Evolutionary conservation across 2,113 vertebrate genomes (phyloP).

Genomic region (Phyllopteryx taeniolatus): DNA sequence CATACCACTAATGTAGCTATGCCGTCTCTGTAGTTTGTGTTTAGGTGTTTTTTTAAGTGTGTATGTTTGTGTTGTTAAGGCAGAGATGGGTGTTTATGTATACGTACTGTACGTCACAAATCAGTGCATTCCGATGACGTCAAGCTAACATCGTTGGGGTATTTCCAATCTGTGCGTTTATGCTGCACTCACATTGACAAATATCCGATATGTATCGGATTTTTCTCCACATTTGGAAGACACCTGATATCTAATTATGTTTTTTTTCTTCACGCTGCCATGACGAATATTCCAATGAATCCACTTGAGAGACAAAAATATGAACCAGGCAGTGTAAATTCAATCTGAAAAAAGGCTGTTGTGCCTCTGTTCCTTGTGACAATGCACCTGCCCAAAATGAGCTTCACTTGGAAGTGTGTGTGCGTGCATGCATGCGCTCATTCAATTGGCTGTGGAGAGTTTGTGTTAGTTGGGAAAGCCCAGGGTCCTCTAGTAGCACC

Average conservation of each 20-base stretch:
- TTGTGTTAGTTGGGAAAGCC: conserved; percentile 69
- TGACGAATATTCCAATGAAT: background rate
- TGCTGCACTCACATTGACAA: too few species aligned
- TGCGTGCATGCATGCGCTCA: background rate
- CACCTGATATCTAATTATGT: background rate
- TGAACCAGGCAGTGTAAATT: background rate
- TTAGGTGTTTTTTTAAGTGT: too few species aligned
- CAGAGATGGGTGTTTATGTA: background rate
- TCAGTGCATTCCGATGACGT: background rate
- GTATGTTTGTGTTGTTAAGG: background rate
- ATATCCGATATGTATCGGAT: background rate
- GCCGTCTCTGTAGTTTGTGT: too few species aligned
- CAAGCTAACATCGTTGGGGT: background rate
- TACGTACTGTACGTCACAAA: background rate
- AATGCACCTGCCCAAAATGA: background rate
- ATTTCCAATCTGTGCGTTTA: background rate
- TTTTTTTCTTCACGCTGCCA: background rate
- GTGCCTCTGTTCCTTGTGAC: background rate
- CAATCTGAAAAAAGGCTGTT: background rate
- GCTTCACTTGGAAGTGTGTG: background rate
- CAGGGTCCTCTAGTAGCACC: conserved; percentile 50
- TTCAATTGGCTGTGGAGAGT: conserved; percentile 25
- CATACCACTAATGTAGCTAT: background rate
- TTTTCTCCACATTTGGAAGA: background rate
- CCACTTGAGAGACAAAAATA: background rate